Evolutionary conservation across 2,888 invertebrate species (phyloP).

Genomic region (Theretra japonica): DNA sequence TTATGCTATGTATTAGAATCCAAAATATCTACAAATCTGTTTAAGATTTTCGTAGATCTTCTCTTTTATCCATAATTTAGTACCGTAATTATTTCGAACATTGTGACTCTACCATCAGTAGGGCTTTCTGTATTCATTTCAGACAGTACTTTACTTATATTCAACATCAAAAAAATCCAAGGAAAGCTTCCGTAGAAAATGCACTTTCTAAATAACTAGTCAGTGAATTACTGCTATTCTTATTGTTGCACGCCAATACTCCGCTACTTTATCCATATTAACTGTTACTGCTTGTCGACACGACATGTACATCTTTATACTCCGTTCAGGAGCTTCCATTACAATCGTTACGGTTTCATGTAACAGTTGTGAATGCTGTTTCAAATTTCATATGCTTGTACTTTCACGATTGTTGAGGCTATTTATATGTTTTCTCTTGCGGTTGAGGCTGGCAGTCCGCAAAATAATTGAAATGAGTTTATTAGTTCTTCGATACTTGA

Average conservation of each 20-base stretch:
- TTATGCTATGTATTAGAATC: too few relatives aligned
- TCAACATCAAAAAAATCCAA: background rate
- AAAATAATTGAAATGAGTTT: too few relatives aligned
- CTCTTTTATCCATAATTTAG: too few relatives aligned
- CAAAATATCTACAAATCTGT: too few relatives aligned
- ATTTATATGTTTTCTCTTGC: background rate
- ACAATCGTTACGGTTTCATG: conserved; percentile 10
- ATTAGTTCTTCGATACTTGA: too few relatives aligned
- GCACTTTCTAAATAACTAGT: conserved; percentile 3
- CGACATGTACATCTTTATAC: background rate
- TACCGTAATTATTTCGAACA: too few relatives aligned
- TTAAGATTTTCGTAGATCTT: too few relatives aligned
- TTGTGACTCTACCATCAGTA: too few relatives aligned
- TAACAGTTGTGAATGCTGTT: conserved; percentile 17
- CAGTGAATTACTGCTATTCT: conserved; percentile 17
- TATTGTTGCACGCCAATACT: conserved; percentile 17
- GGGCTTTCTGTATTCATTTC: too few relatives aligned
- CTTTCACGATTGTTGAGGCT: background rate
- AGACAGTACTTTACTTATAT: too few relatives aligned
- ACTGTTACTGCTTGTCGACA: conserved; percentile 9
- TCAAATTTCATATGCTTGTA: conserved; percentile 20
- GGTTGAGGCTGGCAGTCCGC: background rate
- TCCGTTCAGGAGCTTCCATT: conserved; percentile 17
- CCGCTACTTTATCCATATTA: conserved; percentile 18
- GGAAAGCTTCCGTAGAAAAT: conserved; percentile 16